Evolutionary conservation across 2,888 invertebrate genomes (phyloP).

Genomic region (Ochropleura plecta): DNA sequence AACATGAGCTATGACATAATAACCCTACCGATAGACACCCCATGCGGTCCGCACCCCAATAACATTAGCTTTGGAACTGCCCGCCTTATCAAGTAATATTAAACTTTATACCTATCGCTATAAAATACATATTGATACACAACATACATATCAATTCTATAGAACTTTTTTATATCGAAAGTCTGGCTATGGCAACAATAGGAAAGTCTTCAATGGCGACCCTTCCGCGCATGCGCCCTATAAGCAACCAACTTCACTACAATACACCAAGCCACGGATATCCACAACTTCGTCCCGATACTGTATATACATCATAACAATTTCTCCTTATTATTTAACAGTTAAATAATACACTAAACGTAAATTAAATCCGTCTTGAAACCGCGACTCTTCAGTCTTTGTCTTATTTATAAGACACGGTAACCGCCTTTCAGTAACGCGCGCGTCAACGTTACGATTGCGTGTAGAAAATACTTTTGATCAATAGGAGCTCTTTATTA

Average conservation of each 20-base stretch:
- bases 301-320: conserved; percentile 89
- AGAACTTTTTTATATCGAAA: conserved; percentile 77
- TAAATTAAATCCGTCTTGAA: conserved; percentile 86
- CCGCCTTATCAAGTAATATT: conserved; percentile 68
- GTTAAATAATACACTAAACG: conserved; percentile 80
- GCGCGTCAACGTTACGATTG: conserved; percentile 59
- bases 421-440: conserved; percentile 49
- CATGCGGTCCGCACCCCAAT: conserved; percentile 68
- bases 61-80: conserved; percentile 56
- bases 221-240: conserved; percentile 85
- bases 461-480: conserved; percentile 80
- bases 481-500: conserved; percentile 87
- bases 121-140: conserved; percentile 72
- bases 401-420: conserved; percentile 54
- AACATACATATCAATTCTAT: conserved; percentile 68
- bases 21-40: conserved; percentile 75
- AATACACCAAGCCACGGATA: conserved; percentile 83
- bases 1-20: conserved; percentile 80
- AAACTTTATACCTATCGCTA: conserved; percentile 73
- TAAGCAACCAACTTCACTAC: conserved; percentile 80
- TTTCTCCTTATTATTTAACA: conserved; percentile 80
- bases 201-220: conserved; percentile 80
- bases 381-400: conserved; percentile 49
- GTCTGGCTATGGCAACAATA: conserved; percentile 85
- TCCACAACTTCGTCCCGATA: conserved; percentile 86